Evolutionary conservation across 2,113 vertebrate genomes (phyloP).

Genomic region (Naja naja): DNA sequence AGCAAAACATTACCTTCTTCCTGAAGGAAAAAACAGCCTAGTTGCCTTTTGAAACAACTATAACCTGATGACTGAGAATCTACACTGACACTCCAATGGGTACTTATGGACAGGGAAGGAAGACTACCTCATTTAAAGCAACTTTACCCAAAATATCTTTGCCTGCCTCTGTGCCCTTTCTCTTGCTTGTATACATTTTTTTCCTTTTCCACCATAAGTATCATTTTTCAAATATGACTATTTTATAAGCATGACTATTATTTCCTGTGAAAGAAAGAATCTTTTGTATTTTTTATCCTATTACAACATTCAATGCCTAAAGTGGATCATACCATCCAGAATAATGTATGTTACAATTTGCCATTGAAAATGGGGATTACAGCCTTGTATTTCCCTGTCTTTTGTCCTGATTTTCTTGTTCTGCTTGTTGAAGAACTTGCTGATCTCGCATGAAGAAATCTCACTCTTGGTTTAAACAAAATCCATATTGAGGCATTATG

Average conservation of each 20-base stretch:
- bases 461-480: slow-evolving; percentile 11
- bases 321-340: neutral
- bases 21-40: neutral
- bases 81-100: neutral
- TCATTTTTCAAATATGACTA: neutral
- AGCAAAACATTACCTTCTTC: neutral
- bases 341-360: neutral
- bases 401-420: neutral
- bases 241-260: neutral
- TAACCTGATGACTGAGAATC: neutral
- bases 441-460: slow-evolving; percentile 38
- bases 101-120: neutral
- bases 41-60: neutral
- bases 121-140: neutral
- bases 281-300: neutral
- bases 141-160: neutral
- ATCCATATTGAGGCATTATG: neutral
- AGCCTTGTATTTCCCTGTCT: neutral
- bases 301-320: neutral
- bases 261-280: neutral
- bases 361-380: neutral
- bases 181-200: neutral
- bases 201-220: neutral
- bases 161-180: neutral
- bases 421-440: slow-evolving; percentile 40